Conservation (phyloP, 2,888 invertebrate genomes). For the Pyrochroa serraticornis region DNA sequence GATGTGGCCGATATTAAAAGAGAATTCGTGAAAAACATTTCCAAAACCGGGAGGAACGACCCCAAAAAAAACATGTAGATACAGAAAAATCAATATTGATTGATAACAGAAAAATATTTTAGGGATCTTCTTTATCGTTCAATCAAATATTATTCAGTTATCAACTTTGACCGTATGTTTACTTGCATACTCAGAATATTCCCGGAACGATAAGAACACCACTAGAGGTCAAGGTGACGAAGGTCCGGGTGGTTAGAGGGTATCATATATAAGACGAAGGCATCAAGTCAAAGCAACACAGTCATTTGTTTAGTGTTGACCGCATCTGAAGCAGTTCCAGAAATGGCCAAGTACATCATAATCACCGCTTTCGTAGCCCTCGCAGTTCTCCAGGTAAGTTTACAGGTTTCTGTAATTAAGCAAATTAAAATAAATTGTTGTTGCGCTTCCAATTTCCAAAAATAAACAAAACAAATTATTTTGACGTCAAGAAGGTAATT, state of each 20-base stretch:
- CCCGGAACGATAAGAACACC: constrained; percentile 15
- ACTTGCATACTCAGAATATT: constrained; percentile 17
- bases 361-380: constrained; percentile 36
- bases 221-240: constrained; percentile 24
- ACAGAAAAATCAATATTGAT: too few species aligned
- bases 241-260: constrained; percentile 26
- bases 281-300: neutral
- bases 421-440: too few species aligned
- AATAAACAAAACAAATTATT: too few species aligned
- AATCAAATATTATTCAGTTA: constrained; percentile 4
- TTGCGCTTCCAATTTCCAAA: too few species aligned
- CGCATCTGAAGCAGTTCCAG: neutral
- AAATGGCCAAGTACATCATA: constrained; percentile 38
- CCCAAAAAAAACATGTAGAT: too few species aligned
- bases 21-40: too few species aligned
- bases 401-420: neutral
- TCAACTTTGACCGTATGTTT: constrained; percentile 8
- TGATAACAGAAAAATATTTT: neutral
- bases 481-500: too few species aligned
- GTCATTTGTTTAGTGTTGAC: neutral
- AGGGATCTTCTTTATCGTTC: constrained; percentile 1
- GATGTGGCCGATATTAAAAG: too few species aligned
- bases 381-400: constrained; percentile 41
- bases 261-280: constrained; percentile 17
- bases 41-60: too few species aligned